phyloP scores from a whole-genome alignment of 2,888 invertebrate genomes.

The Eupithecia subumbrata region DNA sequence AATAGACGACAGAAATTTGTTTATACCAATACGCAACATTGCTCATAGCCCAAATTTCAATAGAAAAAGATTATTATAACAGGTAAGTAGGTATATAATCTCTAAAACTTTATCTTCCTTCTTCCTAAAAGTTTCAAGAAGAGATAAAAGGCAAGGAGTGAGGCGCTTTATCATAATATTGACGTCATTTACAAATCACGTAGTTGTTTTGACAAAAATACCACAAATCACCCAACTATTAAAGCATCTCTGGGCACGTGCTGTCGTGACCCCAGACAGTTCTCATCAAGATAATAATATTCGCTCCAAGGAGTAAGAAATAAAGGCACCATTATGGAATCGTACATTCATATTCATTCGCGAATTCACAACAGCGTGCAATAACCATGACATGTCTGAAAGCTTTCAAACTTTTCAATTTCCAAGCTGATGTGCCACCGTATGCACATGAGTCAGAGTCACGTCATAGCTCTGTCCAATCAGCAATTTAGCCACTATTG shows the following conservation, averaged over 20 bases:
- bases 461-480: slow-evolving; percentile 14
- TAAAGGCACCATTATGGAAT: slow-evolving; percentile 31
- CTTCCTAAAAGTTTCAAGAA: neutral
- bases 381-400: slow-evolving; percentile 25
- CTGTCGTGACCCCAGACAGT: slow-evolving; percentile 51
- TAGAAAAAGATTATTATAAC: too few relatives aligned
- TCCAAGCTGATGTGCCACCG: slow-evolving; percentile 18
- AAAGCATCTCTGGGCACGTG: slow-evolving; percentile 44
- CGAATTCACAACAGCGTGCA: slow-evolving; percentile 17
- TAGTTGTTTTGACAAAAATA: slow-evolving; percentile 33
- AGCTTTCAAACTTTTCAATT: slow-evolving; percentile 26
- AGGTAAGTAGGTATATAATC: neutral
- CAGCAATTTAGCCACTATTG: slow-evolving; percentile 10
- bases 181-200: slow-evolving; percentile 24
- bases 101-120: neutral
- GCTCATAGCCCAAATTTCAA: too few relatives aligned
- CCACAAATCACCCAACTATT: slow-evolving; percentile 14
- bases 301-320: slow-evolving; percentile 32
- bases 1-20: too few relatives aligned
- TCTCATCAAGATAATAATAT: slow-evolving; percentile 33
- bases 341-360: slow-evolving; percentile 20
- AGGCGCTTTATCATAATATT: slow-evolving; percentile 12
- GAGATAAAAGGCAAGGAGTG: neutral
- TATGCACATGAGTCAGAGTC: slow-evolving; percentile 6
- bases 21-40: too few relatives aligned